Evolutionary conservation across 2,797 vertebrate species (phyloP), one percentile per base, ranked within the genome.

Genomic region (Xenentodon cancila): DNA sequence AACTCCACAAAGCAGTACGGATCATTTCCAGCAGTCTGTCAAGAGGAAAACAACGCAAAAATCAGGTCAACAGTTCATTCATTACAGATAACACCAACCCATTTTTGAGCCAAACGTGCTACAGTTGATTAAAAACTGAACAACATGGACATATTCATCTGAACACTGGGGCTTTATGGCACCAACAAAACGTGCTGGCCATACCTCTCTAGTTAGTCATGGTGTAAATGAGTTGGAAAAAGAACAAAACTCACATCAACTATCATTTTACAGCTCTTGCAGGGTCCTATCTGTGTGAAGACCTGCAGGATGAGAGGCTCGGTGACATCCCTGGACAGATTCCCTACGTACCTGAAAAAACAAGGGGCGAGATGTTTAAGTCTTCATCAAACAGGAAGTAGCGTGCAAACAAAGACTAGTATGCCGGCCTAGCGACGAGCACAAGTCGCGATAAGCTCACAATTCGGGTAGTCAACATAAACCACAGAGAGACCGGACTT

Each of bases 251-350:
- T 97, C 92, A 99, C 97, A 91, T 98, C 97, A 82, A 97, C 95
- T 64, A 99, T 98, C 97, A 99, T 99, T 92, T 99, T 99, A 93
- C 97, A 99, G 92, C 97, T 99, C 91, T 98, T 99, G 93, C 97
- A 99, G 1, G 96, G 97, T 71, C 97, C 97, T 27, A 99, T 98
- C 92, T 99, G 97, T 88, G 95, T 95, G 91, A 99, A 99, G 22
- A 99, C 95, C 90, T 99, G 97, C 60, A 99, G 94, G 84, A 99
- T 98, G n/a, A 99, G 94, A 59, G 97, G 96, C 91, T 99, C 97
- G 0, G 97, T 99, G 75, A 99, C 97, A 63, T 99, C 97, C 90
- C 97, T 93, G 71, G 97, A 99, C 84, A 99, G 93, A 91, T 99
- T 99, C 64, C 97, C 97, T 53, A 99, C 97, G 47, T 99, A 99